Evolutionary conservation across 2,797 vertebrate genomes (phyloP).

Genomic region (Fistularia commersonii): DNA sequence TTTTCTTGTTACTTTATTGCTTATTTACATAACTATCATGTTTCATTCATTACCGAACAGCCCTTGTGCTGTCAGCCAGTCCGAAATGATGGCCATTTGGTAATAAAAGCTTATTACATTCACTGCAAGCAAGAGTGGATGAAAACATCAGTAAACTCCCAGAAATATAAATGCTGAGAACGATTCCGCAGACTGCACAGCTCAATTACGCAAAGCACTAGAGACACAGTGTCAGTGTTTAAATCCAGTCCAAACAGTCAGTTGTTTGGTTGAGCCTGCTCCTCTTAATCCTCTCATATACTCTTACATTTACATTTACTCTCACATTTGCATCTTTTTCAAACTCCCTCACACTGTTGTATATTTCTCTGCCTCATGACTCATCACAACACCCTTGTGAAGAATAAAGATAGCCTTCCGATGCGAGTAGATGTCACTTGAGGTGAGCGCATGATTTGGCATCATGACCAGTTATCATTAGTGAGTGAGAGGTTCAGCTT

Average conservation of each 20-base stretch:
- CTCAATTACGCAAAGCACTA: slow-evolving; percentile 19
- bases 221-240: slow-evolving; percentile 13
- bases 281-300: slow-evolving; percentile 32
- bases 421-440: background rate
- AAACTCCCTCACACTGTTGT: slow-evolving; percentile 14
- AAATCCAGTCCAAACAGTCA: slow-evolving; percentile 29
- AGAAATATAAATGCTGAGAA: slow-evolving; percentile 12
- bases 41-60: background rate
- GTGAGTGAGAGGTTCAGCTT: too few species aligned
- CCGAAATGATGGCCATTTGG: background rate
- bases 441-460: too few species aligned
- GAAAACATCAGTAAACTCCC: slow-evolving; percentile 1
- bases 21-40: background rate
- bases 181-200: slow-evolving; percentile 6
- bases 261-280: slow-evolving; percentile 27
- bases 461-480: too few species aligned
- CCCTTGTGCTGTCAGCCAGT: background rate
- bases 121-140: background rate
- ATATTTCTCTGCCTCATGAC: slow-evolving; percentile 1
- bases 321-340: slow-evolving; percentile 20
- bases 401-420: slow-evolving; percentile 3
- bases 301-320: slow-evolving; percentile 16
- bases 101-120: slow-evolving; percentile 3
- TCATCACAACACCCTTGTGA: background rate
- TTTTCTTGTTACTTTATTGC: background rate